Base-by-base conservation (phyloP, 2,797 vertebrate genomes). In the Fistularia commersonii region DNA sequence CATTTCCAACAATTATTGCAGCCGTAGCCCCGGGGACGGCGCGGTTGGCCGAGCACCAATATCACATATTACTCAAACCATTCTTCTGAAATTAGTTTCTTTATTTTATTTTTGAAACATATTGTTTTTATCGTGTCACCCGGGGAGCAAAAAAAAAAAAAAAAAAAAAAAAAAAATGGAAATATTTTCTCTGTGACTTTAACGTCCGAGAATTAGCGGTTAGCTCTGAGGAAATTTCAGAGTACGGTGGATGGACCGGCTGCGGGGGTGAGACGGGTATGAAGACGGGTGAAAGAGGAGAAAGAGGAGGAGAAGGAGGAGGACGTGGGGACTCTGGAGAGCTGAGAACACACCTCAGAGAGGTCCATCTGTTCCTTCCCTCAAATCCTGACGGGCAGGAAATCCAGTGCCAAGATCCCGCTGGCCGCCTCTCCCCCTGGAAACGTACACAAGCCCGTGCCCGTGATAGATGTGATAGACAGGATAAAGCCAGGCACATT, bases 321-420 rank as follows among this genome's bases (percentile, higher is more conserved):
- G 35, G 32, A 23, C 47, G 8, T 31, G 36, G 31, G 46, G 61
- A 10, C 36, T 37, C 34, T 46, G 48, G 54, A 64, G 23, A 54
- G 58, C 47, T 48, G 48, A 64, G 50, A 66, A 64, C 69, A 76
- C 76, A 82, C 80, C 77, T 83, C 73, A 46, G 74, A 75, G 80
- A 65, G 62, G 67, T 82, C 88, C 87, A 89, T 90, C 88, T 90
- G 87, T 75, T 88, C 72, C 68, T 60, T 66, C 72, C 62, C 39
- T 84, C 66, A 70, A 61, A 54, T 67, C 77, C 76, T 84, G 72
- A 83, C 78, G 75, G 78, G 76, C 72, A 78, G 64, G 50, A 57
- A 56, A 56, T 55, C 60, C 49, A 8, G 50, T 81, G 86, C 84
- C 88, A 89, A 80, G 57, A 79, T 70, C 69, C 61, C 59, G 70